A percentile compares a stretch with the other conserved stretches of the same genome.
Conservation (phyloP, 1,140 invertebrate genomes). For the Diachasmimorpha longicaudata region DNA sequence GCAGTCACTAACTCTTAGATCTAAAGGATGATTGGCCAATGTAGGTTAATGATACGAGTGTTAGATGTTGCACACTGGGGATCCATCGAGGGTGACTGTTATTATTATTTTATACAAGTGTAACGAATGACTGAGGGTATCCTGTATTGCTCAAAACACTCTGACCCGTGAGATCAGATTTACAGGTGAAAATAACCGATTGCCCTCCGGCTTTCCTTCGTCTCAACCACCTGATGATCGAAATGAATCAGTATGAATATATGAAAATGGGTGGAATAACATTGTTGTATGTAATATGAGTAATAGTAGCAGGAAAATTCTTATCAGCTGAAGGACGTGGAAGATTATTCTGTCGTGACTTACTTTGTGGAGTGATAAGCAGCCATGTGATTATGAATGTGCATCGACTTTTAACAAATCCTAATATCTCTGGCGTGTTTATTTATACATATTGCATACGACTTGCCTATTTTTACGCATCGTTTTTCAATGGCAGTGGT, state of each 20-base stretch:
- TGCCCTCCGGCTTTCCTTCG: neutral
- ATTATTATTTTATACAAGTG: conserved; percentile 12
- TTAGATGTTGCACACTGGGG: conserved; percentile 15
- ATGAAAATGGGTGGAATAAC: neutral
- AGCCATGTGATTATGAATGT: neutral
- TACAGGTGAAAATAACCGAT: neutral
- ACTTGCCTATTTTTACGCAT: neutral
- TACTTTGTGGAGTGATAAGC: neutral
- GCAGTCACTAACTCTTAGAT: conserved; percentile 23
- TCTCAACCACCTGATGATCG: neutral
- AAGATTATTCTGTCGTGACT: neutral
- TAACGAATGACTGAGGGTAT: neutral
- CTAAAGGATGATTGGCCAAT: conserved; percentile 22
- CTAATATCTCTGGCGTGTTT: neutral
- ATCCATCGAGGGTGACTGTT: conserved; percentile 7
- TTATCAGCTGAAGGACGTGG: neutral
- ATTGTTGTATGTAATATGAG: neutral
- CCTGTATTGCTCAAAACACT: neutral
- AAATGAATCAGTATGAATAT: neutral
- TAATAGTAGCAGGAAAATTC: neutral
- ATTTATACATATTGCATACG: neutral
- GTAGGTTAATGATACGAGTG: conserved; percentile 27
- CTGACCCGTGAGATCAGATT: neutral
- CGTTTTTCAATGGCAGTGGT: neutral
- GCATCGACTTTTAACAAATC: neutral